Conservation (phyloP, 2,113 vertebrate genomes). For the Neotragus pygmaeus region DNA sequence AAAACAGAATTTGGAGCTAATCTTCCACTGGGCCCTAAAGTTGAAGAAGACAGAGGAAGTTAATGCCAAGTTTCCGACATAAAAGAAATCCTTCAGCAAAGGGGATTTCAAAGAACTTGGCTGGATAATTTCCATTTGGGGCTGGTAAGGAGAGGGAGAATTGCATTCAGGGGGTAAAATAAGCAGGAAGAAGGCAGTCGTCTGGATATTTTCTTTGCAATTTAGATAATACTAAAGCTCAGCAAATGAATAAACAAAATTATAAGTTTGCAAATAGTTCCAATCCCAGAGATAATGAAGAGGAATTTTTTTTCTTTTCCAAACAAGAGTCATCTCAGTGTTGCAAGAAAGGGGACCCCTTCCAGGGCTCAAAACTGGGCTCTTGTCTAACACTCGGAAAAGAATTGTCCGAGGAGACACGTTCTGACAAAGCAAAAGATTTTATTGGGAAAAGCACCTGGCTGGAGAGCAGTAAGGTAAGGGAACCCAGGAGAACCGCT, state of each 20-base stretch:
- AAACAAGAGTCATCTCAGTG: neutral
- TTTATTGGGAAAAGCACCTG: too few species aligned
- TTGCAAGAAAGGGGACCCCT: too few species aligned
- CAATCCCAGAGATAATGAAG: neutral
- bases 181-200: neutral
- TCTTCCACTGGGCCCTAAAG: neutral
- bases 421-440: too few species aligned
- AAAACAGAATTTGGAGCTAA: neutral
- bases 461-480: too few species aligned
- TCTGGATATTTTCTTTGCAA: neutral
- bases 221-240: neutral
- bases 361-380: too few species aligned
- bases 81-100: slow-evolving; percentile 12
- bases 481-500: too few species aligned
- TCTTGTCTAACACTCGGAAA: too few species aligned
- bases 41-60: neutral
- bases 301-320: neutral
- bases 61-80: neutral
- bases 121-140: neutral
- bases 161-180: neutral
- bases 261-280: neutral
- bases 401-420: too few species aligned
- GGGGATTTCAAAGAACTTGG: neutral
- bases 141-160: neutral
- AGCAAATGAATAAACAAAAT: slow-evolving; percentile 4